These are phyloP conservation scores for Lucifuga dentata DNA, from an alignment of 2,113 vertebrate genomes.

Conservation along the genomic window DNA sequence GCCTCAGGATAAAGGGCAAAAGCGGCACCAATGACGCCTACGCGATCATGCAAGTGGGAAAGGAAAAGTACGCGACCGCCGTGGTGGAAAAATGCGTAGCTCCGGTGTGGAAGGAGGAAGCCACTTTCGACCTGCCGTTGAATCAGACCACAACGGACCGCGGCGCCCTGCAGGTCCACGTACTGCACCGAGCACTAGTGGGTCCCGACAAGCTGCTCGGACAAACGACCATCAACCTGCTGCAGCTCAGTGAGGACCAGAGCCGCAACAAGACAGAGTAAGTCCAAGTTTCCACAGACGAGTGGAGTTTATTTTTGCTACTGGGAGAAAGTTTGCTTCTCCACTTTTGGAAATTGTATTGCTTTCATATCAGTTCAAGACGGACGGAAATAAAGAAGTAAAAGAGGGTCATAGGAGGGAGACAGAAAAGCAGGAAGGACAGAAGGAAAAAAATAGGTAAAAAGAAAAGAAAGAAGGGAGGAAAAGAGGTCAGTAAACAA, in stretches of 20 bases:
- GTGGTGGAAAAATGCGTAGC: slow-evolving; percentile 90
- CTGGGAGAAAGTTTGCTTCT: too few species aligned
- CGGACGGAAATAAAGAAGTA: too few species aligned
- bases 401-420: too few species aligned
- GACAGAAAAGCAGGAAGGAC: too few species aligned
- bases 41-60: slow-evolving; percentile 92
- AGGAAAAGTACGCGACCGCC: slow-evolving; percentile 91
- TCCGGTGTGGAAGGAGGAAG: slow-evolving; percentile 92
- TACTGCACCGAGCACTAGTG: slow-evolving; percentile 91
- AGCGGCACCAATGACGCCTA: slow-evolving; percentile 93
- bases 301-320: too few species aligned
- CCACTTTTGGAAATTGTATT: too few species aligned
- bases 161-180: slow-evolving; percentile 86
- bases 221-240: slow-evolving; percentile 87
- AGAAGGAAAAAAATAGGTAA: too few species aligned
- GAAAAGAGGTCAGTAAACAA: too few species aligned
- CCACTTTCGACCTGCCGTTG: slow-evolving; percentile 90
- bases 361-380: too few species aligned
- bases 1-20: slow-evolving; percentile 87
- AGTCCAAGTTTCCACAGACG: too few species aligned
- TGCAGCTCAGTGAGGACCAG: slow-evolving; percentile 80
- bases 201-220: slow-evolving; percentile 94
- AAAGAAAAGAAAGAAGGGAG: too few species aligned
- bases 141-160: slow-evolving; percentile 54
- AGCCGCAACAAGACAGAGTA: slow-evolving; percentile 85